phyloP scores from a whole-genome alignment of 1,140 invertebrate species.

The Helicoverpa zea region DNA sequence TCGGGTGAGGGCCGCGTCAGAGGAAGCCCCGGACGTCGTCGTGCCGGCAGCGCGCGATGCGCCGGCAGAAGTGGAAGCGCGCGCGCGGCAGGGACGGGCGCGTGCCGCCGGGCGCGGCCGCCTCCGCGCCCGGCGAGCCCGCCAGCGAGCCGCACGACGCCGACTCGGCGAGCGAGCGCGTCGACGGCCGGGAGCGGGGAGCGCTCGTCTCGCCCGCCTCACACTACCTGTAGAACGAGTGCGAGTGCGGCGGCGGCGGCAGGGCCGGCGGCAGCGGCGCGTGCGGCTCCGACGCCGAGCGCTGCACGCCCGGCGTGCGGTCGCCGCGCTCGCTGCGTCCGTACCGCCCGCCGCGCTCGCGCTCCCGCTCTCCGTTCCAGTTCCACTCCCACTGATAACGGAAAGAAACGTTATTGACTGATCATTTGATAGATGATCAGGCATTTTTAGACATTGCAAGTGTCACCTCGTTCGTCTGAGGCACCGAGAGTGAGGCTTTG shows the following conservation, averaged over 20 bases:
- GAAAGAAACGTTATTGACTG: background rate
- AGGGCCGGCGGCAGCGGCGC: conserved; percentile 84
- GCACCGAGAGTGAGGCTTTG: conserved; percentile 82
- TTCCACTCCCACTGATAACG: conserved; percentile 76
- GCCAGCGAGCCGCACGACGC: conserved; percentile 79
- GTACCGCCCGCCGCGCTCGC: conserved; percentile 62
- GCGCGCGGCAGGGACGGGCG: conserved; percentile 65
- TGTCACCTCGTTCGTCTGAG: conserved; percentile 73
- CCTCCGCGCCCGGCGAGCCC: conserved; percentile 50
- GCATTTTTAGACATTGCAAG: background rate
- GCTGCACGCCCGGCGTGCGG: conserved; percentile 86
- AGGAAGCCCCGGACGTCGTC: conserved; percentile 79
- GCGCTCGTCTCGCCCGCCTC: conserved; percentile 83
- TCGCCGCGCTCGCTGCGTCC: conserved; percentile 68
- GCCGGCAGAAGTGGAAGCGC: conserved; percentile 82
- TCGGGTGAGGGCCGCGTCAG: conserved; percentile 72
- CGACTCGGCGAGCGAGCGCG: conserved; percentile 82
- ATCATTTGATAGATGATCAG: background rate
- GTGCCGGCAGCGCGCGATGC: conserved; percentile 70
- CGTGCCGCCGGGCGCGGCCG: conserved; percentile 56
- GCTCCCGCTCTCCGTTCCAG: conserved; percentile 72
- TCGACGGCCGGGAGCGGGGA: conserved; percentile 75
- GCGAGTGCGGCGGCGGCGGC: conserved; percentile 84
- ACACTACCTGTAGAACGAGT: conserved; percentile 86
- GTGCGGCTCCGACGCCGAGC: conserved; percentile 88